Evolutionary conservation across 2,113 vertebrate species (phyloP), one percentile per base, ranked within the genome.

Genomic region (Eulemur macaco): DNA sequence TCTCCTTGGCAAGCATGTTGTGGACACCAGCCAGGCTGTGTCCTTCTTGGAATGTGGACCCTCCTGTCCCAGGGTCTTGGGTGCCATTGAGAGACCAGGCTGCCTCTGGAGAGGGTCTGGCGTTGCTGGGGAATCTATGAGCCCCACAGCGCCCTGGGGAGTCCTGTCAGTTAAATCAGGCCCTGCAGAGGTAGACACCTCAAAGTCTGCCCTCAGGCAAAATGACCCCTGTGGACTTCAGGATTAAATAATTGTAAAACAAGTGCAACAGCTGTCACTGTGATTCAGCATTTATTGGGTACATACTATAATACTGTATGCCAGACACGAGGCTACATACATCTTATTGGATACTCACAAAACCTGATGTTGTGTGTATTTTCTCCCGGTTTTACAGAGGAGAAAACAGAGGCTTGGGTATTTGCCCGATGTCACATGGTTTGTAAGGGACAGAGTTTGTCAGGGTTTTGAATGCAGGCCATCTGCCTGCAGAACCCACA

Each of bases 1-100:
- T 97, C 93, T 91, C 54, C 3, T 93, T 86, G 69, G 97, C 90
- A 93, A 3, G 39, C 58, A 31, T 14, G 14, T 14, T 76, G 39
- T 50, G 50, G 18, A 50, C 58, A 3, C 7, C 8, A 9, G 34
- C 34, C 47, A 45, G 76, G 31, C 31, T 29, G 7, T 34, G 52
- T 47, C 27, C 63, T 45, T 94, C 64, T 25, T 4, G 37, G 29
- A 50, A 18, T 9, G 1, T 3, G 50, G 31, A 25, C 34, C 47
- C 45, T 21, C 7, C 78, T 78, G 21, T 54, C 54, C 23, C 45
- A 42, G 20, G n/a, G 4, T 76, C 77, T 56, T 50, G 58, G 39
- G 29, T 34, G 50, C 17, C 74, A 18, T 0, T 47, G 56, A 11
- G 60, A 73, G 27, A 42, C 8, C 15, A 4, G 42, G 60, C 37